phyloP scores from a whole-genome alignment of 2,113 vertebrate species.

The Psettodes erumei region DNA sequence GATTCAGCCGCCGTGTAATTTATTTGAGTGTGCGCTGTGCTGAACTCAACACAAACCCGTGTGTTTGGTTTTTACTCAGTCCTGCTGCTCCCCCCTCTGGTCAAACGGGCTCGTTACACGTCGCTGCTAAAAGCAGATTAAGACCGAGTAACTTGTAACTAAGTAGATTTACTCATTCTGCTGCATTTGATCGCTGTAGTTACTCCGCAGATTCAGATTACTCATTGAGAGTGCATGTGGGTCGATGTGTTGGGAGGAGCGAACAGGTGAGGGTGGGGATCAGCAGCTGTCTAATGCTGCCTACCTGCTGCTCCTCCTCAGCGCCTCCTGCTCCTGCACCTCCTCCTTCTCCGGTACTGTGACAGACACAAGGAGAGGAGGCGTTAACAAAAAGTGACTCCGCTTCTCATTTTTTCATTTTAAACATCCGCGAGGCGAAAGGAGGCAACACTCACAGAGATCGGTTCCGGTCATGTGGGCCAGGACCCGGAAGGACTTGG shows the following conservation, averaged over 20 bases:
- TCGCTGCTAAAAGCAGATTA: background rate
- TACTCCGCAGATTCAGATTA: background rate
- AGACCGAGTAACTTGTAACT: no score
- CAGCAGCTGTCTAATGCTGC: conserved; percentile 72
- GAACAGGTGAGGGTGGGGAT: conserved; percentile 43
- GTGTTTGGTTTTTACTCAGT: no score
- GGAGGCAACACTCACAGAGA: conserved; percentile 89
- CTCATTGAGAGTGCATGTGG: background rate
- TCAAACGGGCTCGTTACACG: background rate
- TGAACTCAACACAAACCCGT: no score
- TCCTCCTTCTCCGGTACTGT: conserved; percentile 88
- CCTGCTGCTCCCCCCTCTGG: conserved; percentile 33
- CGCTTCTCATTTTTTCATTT: no score
- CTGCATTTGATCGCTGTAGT: no score
- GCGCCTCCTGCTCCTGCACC: conserved; percentile 89
- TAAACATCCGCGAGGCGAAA: no score
- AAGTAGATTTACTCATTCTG: no score
- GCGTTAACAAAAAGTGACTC: background rate
- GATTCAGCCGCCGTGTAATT: no score
- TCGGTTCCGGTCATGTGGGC: conserved; percentile 93
- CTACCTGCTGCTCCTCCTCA: conserved; percentile 96
- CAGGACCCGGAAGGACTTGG: conserved; percentile 91
- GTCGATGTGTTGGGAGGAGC: background rate
- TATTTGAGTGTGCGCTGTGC: background rate
- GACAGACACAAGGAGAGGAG: conserved; percentile 25